These are phyloP conservation scores for Lepidostoma basale DNA, from an alignment of 1,140 invertebrate genomes.

Conservation along the genomic window DNA sequence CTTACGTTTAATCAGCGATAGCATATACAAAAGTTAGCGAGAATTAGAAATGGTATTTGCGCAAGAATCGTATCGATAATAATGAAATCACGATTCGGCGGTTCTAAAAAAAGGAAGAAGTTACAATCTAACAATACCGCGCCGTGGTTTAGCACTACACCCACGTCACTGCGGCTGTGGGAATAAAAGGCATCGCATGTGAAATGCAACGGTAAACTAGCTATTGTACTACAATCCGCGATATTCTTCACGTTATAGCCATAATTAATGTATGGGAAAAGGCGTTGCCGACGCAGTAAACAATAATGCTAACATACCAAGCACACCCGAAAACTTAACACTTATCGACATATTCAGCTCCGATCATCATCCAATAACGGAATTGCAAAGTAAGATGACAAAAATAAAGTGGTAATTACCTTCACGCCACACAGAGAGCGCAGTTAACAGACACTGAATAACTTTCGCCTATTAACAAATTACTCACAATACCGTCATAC, in stretches of 20 bases:
- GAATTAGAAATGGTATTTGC: neutral
- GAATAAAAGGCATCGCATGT: constrained; percentile 22
- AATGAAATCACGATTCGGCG: neutral
- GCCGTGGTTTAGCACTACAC: neutral
- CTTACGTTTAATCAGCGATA: too few species aligned
- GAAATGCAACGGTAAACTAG: constrained; percentile 30
- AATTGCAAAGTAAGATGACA: neutral
- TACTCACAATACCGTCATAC: constrained; percentile 27
- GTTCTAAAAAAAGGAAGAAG: neutral
- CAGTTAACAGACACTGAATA: constrained; percentile 6
- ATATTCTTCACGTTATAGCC: constrained; percentile 1
- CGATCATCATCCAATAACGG: neutral
- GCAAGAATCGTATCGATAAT: neutral
- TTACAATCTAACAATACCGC: neutral
- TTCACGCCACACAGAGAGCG: constrained; percentile 16
- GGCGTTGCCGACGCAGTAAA: constrained; percentile 62
- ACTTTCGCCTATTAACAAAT: constrained; percentile 28
- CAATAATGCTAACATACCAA: constrained; percentile 59
- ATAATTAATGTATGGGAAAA: constrained; percentile 50
- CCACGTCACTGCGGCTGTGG: constrained; percentile 28
- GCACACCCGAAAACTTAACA: constrained; percentile 3
- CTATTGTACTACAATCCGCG: constrained; percentile 2
- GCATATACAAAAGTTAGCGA: too few species aligned
- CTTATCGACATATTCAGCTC: neutral
- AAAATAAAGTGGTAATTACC: constrained; percentile 16